Base-by-base conservation (phyloP, 2,113 vertebrate genomes). In the Crocuta crocuta region DNA sequence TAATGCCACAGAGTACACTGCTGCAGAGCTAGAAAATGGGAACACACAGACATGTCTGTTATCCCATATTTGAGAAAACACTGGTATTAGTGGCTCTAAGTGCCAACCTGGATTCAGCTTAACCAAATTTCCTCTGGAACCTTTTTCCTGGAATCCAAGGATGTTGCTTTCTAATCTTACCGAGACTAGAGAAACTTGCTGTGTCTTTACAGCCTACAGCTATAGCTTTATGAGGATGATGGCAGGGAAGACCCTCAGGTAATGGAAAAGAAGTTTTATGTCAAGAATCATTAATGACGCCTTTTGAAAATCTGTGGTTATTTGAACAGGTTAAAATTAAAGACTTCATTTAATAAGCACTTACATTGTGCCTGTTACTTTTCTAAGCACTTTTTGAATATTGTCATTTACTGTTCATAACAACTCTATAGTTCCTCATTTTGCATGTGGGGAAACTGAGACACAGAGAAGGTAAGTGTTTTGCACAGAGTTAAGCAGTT, bases 291-390 rank as follows among this genome's bases (percentile, higher is more conserved):
- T 86, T 81, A 33, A 89, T 15, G 28, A 65, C 50, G 2, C 5
- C 35, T 88, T 97, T 95, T 58, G 81, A 97, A 94, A 94, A 73
- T 88, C 26, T 82, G 24, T 48, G 21, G 10, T 92, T 89, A 58
- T 86, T 71, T 86, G 66, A 92, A 89, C 19, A 78, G 21, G 43
- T 84, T 84, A 94, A 89, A 89, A 65, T 50, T 93, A 58, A 84
- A 80, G 7, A 26, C 80, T 95, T 74, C 53, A 79, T 81, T 68
- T 85, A 89, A 89, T 0, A 74, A 92, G 48, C 31, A 81, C 33
- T 68, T 80, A 26, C n/a, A 83, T 65, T 43, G 5, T 58, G 21
- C 70, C 66, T 24, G 24, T 35, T 50, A 87, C 31, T 87, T 19
- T 90, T 96, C 23, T 58, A 87, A 97, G 31, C 7, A 73, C 33